A percentile compares a stretch with the other conserved stretches of the same genome.
These are phyloP conservation scores for Etheostoma spectabile DNA, from an alignment of 2,113 vertebrate species.

Conservation along the genomic window DNA sequence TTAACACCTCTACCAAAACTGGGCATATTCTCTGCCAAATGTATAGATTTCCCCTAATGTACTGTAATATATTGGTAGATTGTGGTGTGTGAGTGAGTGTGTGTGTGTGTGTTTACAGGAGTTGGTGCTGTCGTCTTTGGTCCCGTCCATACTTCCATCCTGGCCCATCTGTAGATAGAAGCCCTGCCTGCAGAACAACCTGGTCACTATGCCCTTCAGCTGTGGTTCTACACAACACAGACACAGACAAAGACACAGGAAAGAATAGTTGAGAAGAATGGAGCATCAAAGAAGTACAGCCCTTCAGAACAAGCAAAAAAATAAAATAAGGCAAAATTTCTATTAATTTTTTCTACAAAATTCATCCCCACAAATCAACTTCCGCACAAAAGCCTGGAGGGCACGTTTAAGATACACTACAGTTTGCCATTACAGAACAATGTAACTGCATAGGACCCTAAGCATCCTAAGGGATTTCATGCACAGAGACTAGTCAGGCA, in stretches of 20 bases:
- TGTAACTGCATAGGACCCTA: constrained; percentile 52
- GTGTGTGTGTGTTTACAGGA: constrained; percentile 82
- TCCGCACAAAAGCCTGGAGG: neutral
- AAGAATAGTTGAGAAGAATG: neutral
- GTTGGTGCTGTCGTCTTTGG: constrained; percentile 99
- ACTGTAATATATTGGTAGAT: neutral
- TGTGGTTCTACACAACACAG: constrained; percentile 90
- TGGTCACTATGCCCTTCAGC: constrained; percentile 99
- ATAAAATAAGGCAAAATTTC: neutral
- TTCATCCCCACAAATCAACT: constrained; percentile 31
- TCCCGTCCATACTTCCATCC: constrained; percentile 97
- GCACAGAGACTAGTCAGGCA: constrained; percentile 64
- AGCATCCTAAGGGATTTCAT: constrained; percentile 71
- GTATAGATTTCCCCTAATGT: neutral
- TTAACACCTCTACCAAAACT: neutral
- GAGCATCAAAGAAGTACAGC: neutral
- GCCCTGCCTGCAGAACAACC: constrained; percentile 98
- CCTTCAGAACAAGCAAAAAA: neutral
- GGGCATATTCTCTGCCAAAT: neutral
- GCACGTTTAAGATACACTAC: constrained; percentile 28
- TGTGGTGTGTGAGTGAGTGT: neutral
- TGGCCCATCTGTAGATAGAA: constrained; percentile 99
- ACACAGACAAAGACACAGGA: constrained; percentile 37
- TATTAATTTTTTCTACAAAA: neutral
- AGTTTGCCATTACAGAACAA: constrained; percentile 42